A percentile compares a stretch with the other conserved stretches of the same genome.
phyloP scores from a whole-genome alignment of 2,797 vertebrate species.

The Pristis pectinata region DNA sequence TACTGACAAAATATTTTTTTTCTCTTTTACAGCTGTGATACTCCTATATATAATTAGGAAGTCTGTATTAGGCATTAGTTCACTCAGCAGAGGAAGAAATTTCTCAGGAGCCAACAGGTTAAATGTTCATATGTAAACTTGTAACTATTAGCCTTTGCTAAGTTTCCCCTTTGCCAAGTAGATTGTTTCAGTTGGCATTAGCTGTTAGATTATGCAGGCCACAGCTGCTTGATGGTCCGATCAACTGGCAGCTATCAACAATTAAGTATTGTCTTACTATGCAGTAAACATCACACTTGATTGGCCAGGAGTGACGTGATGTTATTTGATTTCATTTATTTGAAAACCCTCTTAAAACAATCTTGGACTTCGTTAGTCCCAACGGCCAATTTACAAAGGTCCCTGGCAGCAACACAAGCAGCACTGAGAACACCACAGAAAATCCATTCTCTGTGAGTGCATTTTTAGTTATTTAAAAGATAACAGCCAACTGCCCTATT shows the following conservation, averaged over 20 bases:
- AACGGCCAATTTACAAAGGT: slow-evolving; percentile 30
- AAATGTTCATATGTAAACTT: slow-evolving; percentile 21
- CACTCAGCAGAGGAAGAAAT: neutral
- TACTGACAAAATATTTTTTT: slow-evolving; percentile 15
- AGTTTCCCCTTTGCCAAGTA: slow-evolving; percentile 18
- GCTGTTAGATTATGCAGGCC: slow-evolving; percentile 15
- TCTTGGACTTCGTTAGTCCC: slow-evolving; percentile 28
- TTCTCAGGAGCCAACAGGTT: slow-evolving; percentile 26
- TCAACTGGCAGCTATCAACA: slow-evolving; percentile 33
- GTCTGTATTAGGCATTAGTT: slow-evolving; percentile 29
- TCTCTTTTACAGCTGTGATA: neutral
- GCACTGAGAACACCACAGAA: slow-evolving; percentile 17
- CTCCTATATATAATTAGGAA: slow-evolving; percentile 15
- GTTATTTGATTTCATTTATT: slow-evolving; percentile 35
- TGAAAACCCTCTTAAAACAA: slow-evolving; percentile 37
- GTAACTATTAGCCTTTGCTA: neutral
- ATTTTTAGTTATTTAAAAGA: slow-evolving; percentile 37
- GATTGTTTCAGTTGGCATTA: slow-evolving; percentile 10
- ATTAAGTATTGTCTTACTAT: slow-evolving; percentile 36
- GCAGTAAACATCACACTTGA: slow-evolving; percentile 35
- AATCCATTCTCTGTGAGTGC: slow-evolving; percentile 31
- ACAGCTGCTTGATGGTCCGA: slow-evolving; percentile 24
- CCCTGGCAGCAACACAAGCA: slow-evolving; percentile 22
- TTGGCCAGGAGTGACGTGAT: slow-evolving; percentile 37
- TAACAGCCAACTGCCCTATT: neutral